Conservation (phyloP, 2,113 vertebrate genomes). For the Polyodon spathula region DNA sequence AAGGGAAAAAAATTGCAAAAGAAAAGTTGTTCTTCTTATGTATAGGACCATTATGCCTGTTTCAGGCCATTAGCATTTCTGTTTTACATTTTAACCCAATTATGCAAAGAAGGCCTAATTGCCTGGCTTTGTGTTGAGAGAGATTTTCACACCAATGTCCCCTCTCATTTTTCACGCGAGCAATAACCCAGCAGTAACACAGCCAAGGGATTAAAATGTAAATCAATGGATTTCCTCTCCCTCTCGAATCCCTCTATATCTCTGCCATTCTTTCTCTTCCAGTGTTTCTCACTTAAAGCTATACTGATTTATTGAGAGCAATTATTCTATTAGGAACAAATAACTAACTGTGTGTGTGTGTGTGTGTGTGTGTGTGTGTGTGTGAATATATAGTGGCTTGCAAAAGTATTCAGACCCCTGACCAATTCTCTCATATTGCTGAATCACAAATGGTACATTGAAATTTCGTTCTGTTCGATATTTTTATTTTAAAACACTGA, state of each 20-base stretch:
- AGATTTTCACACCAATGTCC: conserved; percentile 2
- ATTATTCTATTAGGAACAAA: too few relatives aligned
- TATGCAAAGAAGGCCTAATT: conserved; percentile 8
- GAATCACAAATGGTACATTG: too few relatives aligned
- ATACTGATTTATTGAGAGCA: too few relatives aligned
- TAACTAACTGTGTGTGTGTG: too few relatives aligned
- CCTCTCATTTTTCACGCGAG: conserved; percentile 5
- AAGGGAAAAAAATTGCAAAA: neutral
- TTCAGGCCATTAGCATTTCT: conserved; percentile 4
- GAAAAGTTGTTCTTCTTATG: neutral
- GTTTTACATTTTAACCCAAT: conserved; percentile 8
- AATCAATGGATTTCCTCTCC: neutral
- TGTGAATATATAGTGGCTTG: too few relatives aligned
- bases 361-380: too few relatives aligned
- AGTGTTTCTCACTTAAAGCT: too few relatives aligned
- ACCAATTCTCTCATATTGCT: too few relatives aligned
- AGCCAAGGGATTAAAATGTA: conserved; percentile 1
- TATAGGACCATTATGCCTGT: conserved; percentile 5
- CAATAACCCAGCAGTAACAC: neutral
- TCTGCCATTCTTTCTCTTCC: neutral
- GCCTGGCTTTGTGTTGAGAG: conserved; percentile 3
- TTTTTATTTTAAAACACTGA: too few relatives aligned
- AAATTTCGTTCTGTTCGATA: too few relatives aligned
- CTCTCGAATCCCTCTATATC: neutral
- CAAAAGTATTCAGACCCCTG: too few relatives aligned